Conservation (phyloP, 1,140 invertebrate species). For the Drosophila teissieri region DNA sequence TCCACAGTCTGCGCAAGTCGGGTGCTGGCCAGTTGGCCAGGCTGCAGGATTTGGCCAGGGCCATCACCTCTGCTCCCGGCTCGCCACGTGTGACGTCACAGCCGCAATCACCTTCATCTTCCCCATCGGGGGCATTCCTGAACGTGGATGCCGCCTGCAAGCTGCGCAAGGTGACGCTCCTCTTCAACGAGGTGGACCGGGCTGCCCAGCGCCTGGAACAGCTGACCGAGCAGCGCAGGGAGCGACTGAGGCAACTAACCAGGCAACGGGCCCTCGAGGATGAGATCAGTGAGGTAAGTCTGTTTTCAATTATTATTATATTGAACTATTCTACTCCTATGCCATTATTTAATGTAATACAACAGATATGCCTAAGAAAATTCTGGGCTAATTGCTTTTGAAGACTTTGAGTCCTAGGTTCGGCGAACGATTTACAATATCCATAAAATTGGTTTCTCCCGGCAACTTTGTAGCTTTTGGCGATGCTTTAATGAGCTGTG, state of each 20-base stretch:
- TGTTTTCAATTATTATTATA: too few species aligned
- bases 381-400: too few species aligned
- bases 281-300: slow-evolving; percentile 87
- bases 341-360: too few species aligned
- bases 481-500: slow-evolving; percentile 46
- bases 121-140: slow-evolving; percentile 12
- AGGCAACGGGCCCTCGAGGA: slow-evolving; percentile 86
- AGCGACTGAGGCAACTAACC: slow-evolving; percentile 86
- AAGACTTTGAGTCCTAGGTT: neutral
- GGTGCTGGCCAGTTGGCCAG: slow-evolving; percentile 84
- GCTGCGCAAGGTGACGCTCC: slow-evolving; percentile 84
- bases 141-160: slow-evolving; percentile 69
- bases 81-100: slow-evolving; percentile 24
- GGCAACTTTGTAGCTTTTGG: slow-evolving; percentile 49
- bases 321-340: too few species aligned
- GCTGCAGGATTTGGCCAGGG: slow-evolving; percentile 85
- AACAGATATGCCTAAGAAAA: too few species aligned
- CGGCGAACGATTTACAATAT: slow-evolving; percentile 46
- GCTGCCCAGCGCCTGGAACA: slow-evolving; percentile 86
- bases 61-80: slow-evolving; percentile 48
- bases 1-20: slow-evolving; percentile 85
- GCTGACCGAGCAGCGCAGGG: slow-evolving; percentile 86
- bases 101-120: slow-evolving; percentile 21
- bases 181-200: slow-evolving; percentile 86
- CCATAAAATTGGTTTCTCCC: slow-evolving; percentile 52